Evolutionary conservation across 2,888 invertebrate genomes (phyloP), one percentile per base, ranked within the genome.

Genomic region (Criorhina ranunculi): DNA sequence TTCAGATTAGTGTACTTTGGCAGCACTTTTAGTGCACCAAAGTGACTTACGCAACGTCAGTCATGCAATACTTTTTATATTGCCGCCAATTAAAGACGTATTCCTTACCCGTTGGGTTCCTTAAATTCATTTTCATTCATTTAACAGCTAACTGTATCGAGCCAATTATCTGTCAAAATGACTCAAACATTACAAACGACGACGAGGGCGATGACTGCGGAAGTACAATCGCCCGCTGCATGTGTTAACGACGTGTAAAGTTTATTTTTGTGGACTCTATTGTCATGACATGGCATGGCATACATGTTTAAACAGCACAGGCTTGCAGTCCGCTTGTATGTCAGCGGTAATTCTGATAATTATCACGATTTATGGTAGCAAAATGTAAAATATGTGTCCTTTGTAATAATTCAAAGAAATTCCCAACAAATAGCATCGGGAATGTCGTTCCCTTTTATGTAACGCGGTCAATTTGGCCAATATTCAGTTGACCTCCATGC

Each of bases 201-300:
- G 5, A 17, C 57, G 70, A 49, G 70, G 70, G 44, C 57, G 57
- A 59, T 70, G 70, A 70, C 59, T 70, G 46, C 59, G 59, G 70
- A 70, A 59, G 15, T 37, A 35, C 46, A 42, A 11, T 15, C n/a
- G 5, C 33, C 11, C 42, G 11, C 15, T 42, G 19, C 46, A 46
- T 42, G 29, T 11, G 15, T 60, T n/a, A n/a, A n/a, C n/a, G 31
- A 4, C 24, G 29, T 33, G 33, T 11, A 7, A 29, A 9, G 40
- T 35, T 46, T 33, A 19, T 33, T 62, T 62, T 33, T 3, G 40
- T 29, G 15, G 29, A 24, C 24, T 15, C n/a, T 12, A 37, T 7
- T 11, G 42, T 42, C 31, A 42, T 17, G 33, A n/a, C 33, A 55
- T 69, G n/a, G n/a, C n/a, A n/a, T n/a, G n/a, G n/a, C n/a, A 44